Evolutionary conservation across 2,888 invertebrate species (phyloP), one percentile per base, ranked within the genome.

Genomic region (Microplitis deprimator): DNA sequence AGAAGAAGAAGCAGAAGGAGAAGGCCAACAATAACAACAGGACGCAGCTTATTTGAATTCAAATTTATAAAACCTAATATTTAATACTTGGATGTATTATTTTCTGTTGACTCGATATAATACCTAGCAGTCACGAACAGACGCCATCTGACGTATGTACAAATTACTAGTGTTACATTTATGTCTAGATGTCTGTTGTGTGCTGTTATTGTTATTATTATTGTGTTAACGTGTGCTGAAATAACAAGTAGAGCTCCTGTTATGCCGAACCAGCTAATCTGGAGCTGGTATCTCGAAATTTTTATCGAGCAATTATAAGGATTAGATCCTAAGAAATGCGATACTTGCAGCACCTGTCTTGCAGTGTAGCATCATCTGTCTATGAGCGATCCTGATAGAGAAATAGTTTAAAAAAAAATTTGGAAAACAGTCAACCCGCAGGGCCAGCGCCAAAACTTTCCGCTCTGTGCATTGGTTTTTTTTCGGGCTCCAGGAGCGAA

Each of bases 101-200:
- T 50, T 50, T 38, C 61, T 59, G 70, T 60, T 68, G 60, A 76
- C 62, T 80, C 78, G 71, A 81, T 78, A 83, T 89, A 89, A 89
- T 89, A 84, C 83, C 83, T 81, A 79, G 50, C 79, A 85, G 89
- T 89, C 89, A 89, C 89, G 89, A 84, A 65, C 50, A 89, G 87
- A 85, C 86, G 86, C 87, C 89, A 89, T 86, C 88, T 88, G 87
- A 88, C 86, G 85, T 85, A 85, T 84, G 84, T 85, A 82, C 82
- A 87, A 88, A 88, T 88, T 88, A 83, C 85, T 77, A 83, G 83
- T 69, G 62, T 74, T 73, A 39, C 62, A 20, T 68, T 60, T n/a
- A 29, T 61, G 10, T 38, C 70, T 73, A 70, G 65, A 65, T 41
- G 65, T 40, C 61, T 65, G 77, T 59, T 10, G 71, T 59, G 20